Evolutionary conservation across 2,797 vertebrate genomes (phyloP).

Genomic region (Channallabes apus): DNA sequence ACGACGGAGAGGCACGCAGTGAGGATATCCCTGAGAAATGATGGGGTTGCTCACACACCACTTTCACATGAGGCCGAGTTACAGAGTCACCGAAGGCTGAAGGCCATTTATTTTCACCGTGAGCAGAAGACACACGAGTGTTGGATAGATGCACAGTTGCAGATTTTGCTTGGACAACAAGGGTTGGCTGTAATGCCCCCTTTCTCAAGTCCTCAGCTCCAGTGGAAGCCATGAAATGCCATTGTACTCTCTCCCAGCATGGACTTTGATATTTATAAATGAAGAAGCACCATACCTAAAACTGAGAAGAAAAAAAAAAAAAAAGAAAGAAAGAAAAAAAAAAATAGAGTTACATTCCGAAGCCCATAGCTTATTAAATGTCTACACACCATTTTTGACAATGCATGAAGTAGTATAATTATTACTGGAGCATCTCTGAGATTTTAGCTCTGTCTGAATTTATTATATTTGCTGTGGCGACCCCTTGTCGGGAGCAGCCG

Average conservation of each 20-base stretch:
- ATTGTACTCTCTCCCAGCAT: slow-evolving; percentile 61
- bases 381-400: not conserved
- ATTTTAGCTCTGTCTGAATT: not conserved
- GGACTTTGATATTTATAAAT: slow-evolving; percentile 40
- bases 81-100: slow-evolving; percentile 65
- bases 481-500: too few species aligned
- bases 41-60: slow-evolving; percentile 55
- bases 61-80: slow-evolving; percentile 59
- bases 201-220: slow-evolving; percentile 63
- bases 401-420: not conserved
- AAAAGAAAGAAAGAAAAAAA: slow-evolving; percentile 37
- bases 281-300: slow-evolving; percentile 19
- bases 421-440: not conserved
- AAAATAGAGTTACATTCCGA: not conserved
- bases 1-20: slow-evolving; percentile 65
- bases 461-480: too few species aligned
- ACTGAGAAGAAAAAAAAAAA: slow-evolving; percentile 27
- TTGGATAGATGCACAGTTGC: slow-evolving; percentile 36
- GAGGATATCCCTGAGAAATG: slow-evolving; percentile 66
- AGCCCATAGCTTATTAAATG: not conserved
- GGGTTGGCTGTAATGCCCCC: slow-evolving; percentile 39
- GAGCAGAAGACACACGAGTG: slow-evolving; percentile 31
- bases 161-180: slow-evolving; percentile 48
- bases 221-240: slow-evolving; percentile 77
- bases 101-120: slow-evolving; percentile 51